Percentiles rank a stretch among this genome's conserved stretches.
Conservation (phyloP, 2,888 invertebrate genomes). For the Aspidiotus rigidus region DNA sequence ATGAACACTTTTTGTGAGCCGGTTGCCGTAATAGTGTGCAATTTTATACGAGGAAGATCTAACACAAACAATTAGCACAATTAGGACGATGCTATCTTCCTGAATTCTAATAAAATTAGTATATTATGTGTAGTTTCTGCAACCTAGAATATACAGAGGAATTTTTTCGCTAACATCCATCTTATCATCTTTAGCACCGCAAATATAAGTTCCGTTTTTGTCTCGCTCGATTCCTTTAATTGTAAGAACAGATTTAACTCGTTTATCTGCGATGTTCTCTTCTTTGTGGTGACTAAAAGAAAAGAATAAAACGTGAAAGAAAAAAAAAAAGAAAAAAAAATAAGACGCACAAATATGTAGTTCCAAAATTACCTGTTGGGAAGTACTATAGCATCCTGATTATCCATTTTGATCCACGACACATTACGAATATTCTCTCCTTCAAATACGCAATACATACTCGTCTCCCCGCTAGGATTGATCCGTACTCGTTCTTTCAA, state of each 20-base stretch:
- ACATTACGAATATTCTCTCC: neutral
- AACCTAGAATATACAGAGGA: conserved; percentile 54
- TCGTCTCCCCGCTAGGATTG: neutral
- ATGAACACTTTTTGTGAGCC: conserved; percentile 64
- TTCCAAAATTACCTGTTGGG: neutral
- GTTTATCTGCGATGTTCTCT: conserved; percentile 52
- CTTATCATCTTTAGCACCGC: conserved; percentile 45
- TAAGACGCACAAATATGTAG: neutral
- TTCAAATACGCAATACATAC: conserved; percentile 13
- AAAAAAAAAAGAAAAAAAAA: neutral
- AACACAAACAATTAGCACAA: conserved; percentile 1
- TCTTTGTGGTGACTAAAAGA: conserved; percentile 44
- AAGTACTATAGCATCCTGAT: neutral
- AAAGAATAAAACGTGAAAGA: neutral
- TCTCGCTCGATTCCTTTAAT: conserved; percentile 45
- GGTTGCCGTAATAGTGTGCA: conserved; percentile 65
- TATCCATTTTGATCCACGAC: conserved; percentile 5
- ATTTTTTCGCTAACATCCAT: conserved; percentile 46
- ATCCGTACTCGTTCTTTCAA: neutral
- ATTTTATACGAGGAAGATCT: conserved; percentile 54
- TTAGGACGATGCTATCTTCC: neutral
- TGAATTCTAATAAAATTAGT: neutral
- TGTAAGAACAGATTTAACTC: conserved; percentile 49
- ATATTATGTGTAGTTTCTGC: neutral
- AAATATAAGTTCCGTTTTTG: conserved; percentile 64